A percentile compares a stretch with the other conserved stretches of the same genome.
These are phyloP conservation scores for Ceyx cyanopectus DNA, from an alignment of 2,113 vertebrate genomes.

Conservation along the genomic window DNA sequence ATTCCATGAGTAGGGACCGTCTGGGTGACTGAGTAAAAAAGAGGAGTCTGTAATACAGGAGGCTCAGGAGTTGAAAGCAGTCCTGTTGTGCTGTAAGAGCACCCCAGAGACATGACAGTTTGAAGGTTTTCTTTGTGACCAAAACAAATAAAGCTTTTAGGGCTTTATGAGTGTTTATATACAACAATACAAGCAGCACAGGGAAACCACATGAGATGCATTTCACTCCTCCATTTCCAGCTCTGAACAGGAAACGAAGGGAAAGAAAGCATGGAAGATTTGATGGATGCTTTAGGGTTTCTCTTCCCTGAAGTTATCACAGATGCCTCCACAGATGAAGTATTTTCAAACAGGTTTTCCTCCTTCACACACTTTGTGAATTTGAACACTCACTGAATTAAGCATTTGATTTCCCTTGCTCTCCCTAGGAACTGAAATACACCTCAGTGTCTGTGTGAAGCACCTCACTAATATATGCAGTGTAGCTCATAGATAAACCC, in stretches of 20 bases:
- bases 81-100: background rate
- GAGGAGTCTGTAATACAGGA: background rate
- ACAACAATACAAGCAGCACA: background rate
- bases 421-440: background rate
- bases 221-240: background rate
- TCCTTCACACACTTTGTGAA: background rate
- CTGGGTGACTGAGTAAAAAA: background rate
- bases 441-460: background rate
- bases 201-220: background rate
- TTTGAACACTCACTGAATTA: background rate
- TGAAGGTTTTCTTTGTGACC: background rate
- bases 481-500: background rate
- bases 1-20: background rate
- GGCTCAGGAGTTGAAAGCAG: background rate
- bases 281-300: background rate
- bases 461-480: background rate
- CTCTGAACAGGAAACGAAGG: background rate
- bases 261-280: background rate
- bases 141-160: background rate
- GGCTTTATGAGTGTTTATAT: background rate
- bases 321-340: background rate
- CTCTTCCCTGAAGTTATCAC: background rate
- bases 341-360: background rate
- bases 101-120: background rate
- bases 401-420: background rate